Percentiles rank a stretch among this genome's conserved stretches.
These are phyloP conservation scores for Zosterops borbonicus DNA, from an alignment of 2,113 vertebrate genomes.

Conservation along the genomic window DNA sequence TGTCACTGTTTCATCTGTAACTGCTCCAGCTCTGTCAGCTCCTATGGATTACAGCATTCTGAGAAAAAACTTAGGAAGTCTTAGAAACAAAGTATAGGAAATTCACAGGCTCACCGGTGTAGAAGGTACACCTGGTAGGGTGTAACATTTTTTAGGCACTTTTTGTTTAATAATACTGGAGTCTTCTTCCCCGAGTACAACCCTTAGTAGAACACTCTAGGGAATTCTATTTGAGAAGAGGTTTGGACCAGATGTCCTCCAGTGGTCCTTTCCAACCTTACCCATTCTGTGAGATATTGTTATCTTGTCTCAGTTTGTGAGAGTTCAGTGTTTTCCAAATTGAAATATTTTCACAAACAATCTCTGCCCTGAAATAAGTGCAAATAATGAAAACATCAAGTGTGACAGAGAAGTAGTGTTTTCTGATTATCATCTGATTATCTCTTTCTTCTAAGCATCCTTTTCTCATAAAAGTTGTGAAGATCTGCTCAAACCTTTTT, in stretches of 20 bases:
- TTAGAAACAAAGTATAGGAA: background rate
- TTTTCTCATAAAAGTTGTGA: background rate
- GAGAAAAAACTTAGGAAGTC: background rate
- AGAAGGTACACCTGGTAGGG: background rate
- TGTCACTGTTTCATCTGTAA: background rate
- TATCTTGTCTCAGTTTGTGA: background rate
- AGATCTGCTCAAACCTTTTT: background rate
- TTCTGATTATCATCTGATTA: background rate
- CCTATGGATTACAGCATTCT: background rate
- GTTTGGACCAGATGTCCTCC: background rate
- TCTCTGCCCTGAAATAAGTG: background rate
- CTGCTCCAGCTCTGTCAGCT: background rate
- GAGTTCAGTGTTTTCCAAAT: background rate
- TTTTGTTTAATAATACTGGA: background rate
- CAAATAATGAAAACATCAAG: background rate
- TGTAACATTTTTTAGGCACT: background rate
- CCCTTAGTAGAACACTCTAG: fast-evolving
- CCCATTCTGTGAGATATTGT: background rate
- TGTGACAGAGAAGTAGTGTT: background rate
- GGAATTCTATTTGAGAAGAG: background rate
- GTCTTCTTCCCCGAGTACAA: background rate
- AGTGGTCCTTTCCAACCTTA: background rate
- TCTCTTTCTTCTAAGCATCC: background rate
- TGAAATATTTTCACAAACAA: background rate
- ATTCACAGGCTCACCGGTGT: background rate